Conservation (phyloP, 1,140 invertebrate species). For the Drosophila kepulauana region DNA sequence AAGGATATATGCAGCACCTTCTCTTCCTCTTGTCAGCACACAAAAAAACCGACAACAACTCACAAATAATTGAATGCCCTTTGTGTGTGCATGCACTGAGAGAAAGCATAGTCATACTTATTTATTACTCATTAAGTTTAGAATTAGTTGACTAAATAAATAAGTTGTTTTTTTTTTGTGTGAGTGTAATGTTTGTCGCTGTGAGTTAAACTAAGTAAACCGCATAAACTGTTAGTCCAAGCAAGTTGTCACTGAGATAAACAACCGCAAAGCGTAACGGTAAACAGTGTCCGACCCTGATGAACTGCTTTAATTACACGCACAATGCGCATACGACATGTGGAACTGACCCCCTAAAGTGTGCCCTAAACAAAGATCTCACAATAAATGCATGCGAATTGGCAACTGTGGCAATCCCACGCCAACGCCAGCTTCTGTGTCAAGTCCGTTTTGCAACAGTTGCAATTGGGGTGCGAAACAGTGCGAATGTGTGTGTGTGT, state of each 20-base stretch:
- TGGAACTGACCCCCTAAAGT: conserved; percentile 47
- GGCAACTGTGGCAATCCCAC: conserved; percentile 50
- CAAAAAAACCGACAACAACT: background rate
- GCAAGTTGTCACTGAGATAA: conserved; percentile 54
- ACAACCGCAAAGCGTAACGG: conserved; percentile 60
- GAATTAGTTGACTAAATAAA: too few relatives aligned
- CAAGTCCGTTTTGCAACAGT: conserved; percentile 55
- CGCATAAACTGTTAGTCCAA: conserved; percentile 15
- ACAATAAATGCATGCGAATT: conserved; percentile 36
- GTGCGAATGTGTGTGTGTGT: background rate
- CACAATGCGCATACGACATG: conserved; percentile 62
- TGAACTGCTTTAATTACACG: conserved; percentile 67
- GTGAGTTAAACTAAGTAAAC: conserved; percentile 4
- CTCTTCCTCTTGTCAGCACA: conserved; percentile 44
- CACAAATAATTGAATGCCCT: conserved; percentile 23
- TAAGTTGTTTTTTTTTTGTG: background rate
- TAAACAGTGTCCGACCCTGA: conserved; percentile 59
- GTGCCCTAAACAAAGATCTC: conserved; percentile 1
- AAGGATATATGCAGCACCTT: conserved; percentile 26
- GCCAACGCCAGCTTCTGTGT: conserved; percentile 48
- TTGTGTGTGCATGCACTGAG: conserved; percentile 12
- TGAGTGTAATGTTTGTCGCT: background rate
- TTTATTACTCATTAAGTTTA: too few relatives aligned
- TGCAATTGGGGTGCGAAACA: conserved; percentile 9
- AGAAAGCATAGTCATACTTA: conserved; percentile 4